Percentiles rank a stretch among this genome's conserved stretches.
Evolutionary conservation across 2,797 vertebrate species (phyloP).

Genomic region (Acanthurus tractus): DNA sequence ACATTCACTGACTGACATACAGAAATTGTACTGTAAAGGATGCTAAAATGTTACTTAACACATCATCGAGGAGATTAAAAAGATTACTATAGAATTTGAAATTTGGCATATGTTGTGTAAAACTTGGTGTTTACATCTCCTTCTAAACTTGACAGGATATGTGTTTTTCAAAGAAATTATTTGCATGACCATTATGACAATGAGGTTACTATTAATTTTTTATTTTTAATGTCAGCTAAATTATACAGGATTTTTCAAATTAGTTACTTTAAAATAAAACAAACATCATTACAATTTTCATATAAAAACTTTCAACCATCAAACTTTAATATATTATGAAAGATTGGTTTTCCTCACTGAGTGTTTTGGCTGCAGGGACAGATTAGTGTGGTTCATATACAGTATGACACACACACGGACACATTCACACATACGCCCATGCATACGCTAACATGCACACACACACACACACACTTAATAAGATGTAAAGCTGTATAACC

Average conservation of each 20-base stretch:
- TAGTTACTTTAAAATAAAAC: neutral
- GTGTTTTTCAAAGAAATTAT: neutral
- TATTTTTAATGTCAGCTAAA: neutral
- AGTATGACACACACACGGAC: no score
- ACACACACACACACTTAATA: neutral
- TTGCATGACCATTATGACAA: neutral
- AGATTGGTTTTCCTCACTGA: no score
- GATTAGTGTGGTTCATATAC: constrained; percentile 1
- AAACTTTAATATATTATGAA: neutral
- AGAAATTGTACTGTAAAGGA: no score
- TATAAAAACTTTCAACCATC: neutral
- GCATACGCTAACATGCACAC: neutral
- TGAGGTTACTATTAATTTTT: neutral
- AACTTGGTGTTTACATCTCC: neutral
- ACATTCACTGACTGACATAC: no score
- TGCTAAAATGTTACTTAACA: no score
- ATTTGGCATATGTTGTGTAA: no score
- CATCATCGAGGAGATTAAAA: neutral
- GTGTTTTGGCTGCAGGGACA: neutral
- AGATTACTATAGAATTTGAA: neutral
- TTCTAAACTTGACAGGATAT: neutral
- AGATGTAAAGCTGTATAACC: constrained; percentile 5
- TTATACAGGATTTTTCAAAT: neutral
- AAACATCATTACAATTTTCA: neutral
- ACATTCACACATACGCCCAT: neutral